Base-by-base conservation (phyloP, 1,140 invertebrate species). In the Drosophila tsacasi region DNA sequence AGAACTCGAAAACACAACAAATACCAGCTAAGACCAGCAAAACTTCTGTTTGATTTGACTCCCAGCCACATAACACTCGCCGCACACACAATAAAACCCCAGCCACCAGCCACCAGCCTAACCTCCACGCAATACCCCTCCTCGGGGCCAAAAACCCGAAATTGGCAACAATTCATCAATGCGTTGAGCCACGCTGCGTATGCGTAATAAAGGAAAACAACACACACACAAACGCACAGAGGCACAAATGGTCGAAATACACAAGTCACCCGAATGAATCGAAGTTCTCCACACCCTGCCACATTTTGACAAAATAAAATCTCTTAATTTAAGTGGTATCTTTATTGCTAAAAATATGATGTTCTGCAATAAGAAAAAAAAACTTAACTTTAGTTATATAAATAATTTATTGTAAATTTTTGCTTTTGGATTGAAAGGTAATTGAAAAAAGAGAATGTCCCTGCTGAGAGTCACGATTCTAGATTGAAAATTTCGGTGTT, bases 101-200 rank as follows among this genome's bases (percentile, higher is more conserved):
- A 32, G 4, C n/a, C 12, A 35, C 32, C 32, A 32, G 30, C 10
- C 27, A 5, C 15, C 37, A 17, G 10, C 15, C 12, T 6, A 46
- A 21, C 54, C 39, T 10, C 4, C 19, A 12, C 8, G 5, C 30
- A 39, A 21, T 15, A 47, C 30, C 21, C 30, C 21, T 19, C 40
- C 68, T 49, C 39, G 35, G 27, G 40, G 44, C 30, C 15, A 15
- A 47, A 55, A 37, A 30, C 19, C 54, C 39, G 58, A 61, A 71
- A 72, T 57, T 72, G 79, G 79, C 76, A 87, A 87, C 83, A 87
- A 87, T 87, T 87, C 83, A 87, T 87, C 83, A 87, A 87, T 87
- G 79, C 81, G 61, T 44, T 49, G 76, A 39, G 75, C 71, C 71
- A 79, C 54, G 79, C 76, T 84, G 76, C 83, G 76, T 87, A 77